Evolutionary conservation across 1,140 invertebrate species (phyloP).

Genomic region (Drosophila ananassae): DNA sequence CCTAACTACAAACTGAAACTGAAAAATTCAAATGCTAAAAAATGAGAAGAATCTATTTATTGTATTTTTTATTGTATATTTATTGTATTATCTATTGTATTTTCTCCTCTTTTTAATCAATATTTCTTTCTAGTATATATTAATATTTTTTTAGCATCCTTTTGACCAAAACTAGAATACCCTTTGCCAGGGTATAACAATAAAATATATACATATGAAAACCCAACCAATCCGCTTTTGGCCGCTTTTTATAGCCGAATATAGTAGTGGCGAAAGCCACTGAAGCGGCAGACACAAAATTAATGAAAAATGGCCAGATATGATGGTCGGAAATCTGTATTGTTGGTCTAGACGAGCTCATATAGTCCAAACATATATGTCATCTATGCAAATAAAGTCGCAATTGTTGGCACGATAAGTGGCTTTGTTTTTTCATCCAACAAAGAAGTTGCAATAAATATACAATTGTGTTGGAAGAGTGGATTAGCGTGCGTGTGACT

Average conservation of each 20-base stretch:
- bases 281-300: slow-evolving; percentile 20
- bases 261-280: slow-evolving; percentile 34
- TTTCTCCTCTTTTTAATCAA: too few relatives aligned
- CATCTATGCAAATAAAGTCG: slow-evolving; percentile 17
- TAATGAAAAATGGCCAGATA: slow-evolving; percentile 11
- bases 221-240: slow-evolving; percentile 36
- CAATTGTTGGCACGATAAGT: slow-evolving; percentile 32
- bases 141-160: too few relatives aligned
- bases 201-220: slow-evolving; percentile 12
- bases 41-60: too few relatives aligned
- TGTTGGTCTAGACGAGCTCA: too few relatives aligned
- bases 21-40: too few relatives aligned
- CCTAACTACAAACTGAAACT: too few relatives aligned
- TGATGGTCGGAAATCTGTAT: not conserved
- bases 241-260: slow-evolving; percentile 35
- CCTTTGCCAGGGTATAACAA: too few relatives aligned
- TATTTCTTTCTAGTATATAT: too few relatives aligned
- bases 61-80: too few relatives aligned
- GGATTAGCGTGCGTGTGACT: slow-evolving; percentile 29
- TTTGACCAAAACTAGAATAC: too few relatives aligned
- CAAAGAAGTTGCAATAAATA: slow-evolving; percentile 33
- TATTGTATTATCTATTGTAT: too few relatives aligned
- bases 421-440: slow-evolving; percentile 1
- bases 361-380: slow-evolving; percentile 7
- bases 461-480: slow-evolving; percentile 15